Evolutionary conservation across 2,113 vertebrate genomes (phyloP).

Genomic region (Apteryx owenii): DNA sequence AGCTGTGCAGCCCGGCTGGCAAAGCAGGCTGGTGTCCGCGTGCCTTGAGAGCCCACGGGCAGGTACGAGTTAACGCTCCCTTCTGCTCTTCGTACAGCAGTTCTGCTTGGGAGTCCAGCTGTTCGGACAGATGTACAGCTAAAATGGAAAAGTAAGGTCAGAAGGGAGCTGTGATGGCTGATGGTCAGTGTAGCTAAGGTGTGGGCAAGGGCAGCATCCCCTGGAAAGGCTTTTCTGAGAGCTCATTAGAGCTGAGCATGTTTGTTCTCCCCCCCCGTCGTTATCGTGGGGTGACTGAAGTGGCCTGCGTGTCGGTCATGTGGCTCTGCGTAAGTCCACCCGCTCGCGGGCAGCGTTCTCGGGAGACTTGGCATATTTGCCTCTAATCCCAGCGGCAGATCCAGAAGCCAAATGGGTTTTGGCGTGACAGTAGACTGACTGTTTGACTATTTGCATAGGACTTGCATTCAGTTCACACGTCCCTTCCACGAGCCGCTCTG

Average conservation of each 20-base stretch:
- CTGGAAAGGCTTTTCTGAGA: neutral
- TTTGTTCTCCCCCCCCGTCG: rapidly evolving
- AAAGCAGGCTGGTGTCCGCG: no score
- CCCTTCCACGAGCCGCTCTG: neutral
- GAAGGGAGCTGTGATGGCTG: neutral
- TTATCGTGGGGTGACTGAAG: neutral
- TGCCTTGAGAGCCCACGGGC: neutral
- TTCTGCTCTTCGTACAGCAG: neutral
- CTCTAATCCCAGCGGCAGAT: neutral
- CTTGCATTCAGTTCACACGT: neutral
- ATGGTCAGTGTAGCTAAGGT: neutral
- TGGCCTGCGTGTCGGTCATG: rapidly evolving
- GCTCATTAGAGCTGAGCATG: rapidly evolving
- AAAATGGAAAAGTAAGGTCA: rapidly evolving
- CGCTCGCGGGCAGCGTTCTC: rapidly evolving
- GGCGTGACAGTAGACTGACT: neutral
- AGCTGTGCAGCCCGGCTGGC: neutral
- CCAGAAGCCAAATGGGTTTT: neutral
- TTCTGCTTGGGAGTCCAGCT: neutral
- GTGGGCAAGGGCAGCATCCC: rapidly evolving
- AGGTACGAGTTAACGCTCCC: neutral
- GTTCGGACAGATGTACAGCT: neutral
- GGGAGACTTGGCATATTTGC: rapidly evolving
- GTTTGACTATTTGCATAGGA: rapidly evolving
- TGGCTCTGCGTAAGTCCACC: neutral